Conservation (phyloP, 2,113 vertebrate species). For the Numida meleagris region DNA sequence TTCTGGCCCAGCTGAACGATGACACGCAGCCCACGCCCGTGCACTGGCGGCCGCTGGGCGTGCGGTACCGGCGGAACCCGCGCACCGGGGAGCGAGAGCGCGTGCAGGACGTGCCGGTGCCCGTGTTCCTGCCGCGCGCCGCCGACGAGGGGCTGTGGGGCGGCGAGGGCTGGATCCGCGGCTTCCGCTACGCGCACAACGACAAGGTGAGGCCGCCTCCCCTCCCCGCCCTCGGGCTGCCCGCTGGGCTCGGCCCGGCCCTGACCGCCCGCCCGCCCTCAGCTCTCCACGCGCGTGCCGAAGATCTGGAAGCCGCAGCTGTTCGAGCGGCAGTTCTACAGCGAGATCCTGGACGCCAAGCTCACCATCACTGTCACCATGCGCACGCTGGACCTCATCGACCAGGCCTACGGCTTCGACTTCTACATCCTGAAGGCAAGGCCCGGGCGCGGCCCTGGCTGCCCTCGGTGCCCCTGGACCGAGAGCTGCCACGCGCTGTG, state of each 20-base stretch:
- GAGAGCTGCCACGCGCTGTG: no score
- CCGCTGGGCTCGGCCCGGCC: fast-evolving
- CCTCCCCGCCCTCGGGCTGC: no score
- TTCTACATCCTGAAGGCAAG: conserved; percentile 92
- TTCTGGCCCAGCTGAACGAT: conserved; percentile 79
- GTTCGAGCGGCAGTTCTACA: conserved; percentile 88
- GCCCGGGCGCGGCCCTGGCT: no score
- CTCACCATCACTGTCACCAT: conserved; percentile 87
- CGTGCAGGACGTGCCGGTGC: conserved; percentile 90
- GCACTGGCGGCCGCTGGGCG: conserved; percentile 87
- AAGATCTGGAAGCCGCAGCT: conserved; percentile 94
- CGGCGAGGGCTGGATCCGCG: conserved; percentile 89
- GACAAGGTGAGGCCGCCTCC: conserved; percentile 84
- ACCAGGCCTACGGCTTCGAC: conserved; percentile 90
- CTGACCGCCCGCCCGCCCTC: neutral
- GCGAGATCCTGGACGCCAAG: conserved; percentile 90
- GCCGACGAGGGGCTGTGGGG: conserved; percentile 91
- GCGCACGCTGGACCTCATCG: conserved; percentile 90
- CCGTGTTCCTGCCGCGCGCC: conserved; percentile 82
- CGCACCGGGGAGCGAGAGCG: conserved; percentile 83
- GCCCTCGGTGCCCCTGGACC: no score
- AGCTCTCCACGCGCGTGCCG: conserved; percentile 85
- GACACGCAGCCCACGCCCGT: conserved; percentile 78
- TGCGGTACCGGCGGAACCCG: conserved; percentile 77
- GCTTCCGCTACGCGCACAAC: conserved; percentile 84